Conservation (phyloP, 2,113 vertebrate genomes). For the Pachyramphus minor region DNA sequence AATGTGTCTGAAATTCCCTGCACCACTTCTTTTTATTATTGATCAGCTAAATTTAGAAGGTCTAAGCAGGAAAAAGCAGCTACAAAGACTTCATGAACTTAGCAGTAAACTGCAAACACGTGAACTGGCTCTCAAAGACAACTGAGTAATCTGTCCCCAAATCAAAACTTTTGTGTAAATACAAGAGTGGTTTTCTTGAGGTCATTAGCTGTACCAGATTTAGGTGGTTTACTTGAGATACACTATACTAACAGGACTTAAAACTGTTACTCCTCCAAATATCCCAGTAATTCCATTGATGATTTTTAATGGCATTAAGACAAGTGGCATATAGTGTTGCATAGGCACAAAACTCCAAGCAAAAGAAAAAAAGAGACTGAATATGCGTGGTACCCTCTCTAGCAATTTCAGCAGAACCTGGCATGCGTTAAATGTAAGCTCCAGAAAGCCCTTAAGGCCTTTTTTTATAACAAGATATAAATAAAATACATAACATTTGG, state of each 20-base stretch:
- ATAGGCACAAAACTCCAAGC: not conserved
- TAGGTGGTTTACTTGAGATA: not conserved
- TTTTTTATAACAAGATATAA: slow-evolving; percentile 45
- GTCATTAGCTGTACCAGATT: not conserved
- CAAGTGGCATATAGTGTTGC: not conserved
- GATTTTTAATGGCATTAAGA: not conserved
- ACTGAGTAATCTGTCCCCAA: not conserved
- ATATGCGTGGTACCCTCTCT: not conserved
- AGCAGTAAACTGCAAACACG: not conserved
- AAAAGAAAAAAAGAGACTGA: not conserved
- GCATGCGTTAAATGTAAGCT: not conserved
- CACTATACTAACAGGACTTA: not conserved
- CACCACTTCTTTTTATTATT: not conserved
- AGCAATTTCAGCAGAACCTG: not conserved
- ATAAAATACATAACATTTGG: slow-evolving; percentile 43
- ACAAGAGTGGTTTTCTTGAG: not conserved
- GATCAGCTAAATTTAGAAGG: not conserved
- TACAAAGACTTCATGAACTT: not conserved
- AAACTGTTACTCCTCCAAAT: not conserved
- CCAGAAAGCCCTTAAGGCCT: slow-evolving; percentile 6
- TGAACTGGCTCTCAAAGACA: not conserved
- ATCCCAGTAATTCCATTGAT: not conserved
- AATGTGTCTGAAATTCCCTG: not conserved
- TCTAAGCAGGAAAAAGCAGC: not conserved
- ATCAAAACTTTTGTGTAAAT: not conserved